Evolutionary conservation across 1,140 invertebrate genomes (phyloP), one percentile per base, ranked within the genome.

Genomic region (Ceratina calcarata): DNA sequence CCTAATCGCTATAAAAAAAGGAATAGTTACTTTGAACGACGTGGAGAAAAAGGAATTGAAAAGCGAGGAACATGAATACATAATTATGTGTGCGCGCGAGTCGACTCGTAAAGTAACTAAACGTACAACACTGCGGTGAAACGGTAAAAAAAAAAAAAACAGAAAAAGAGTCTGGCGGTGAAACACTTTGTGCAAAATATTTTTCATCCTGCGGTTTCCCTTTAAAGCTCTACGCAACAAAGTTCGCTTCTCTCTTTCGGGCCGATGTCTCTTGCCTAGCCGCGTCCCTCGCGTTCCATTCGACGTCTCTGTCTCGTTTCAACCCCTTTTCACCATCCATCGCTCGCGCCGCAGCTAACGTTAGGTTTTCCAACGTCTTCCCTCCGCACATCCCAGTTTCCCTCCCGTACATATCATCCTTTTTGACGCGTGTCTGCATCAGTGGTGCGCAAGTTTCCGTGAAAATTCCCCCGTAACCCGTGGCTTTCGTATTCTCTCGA

Each of bases 371-470:
- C 77, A 58, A 78, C 81, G 76, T 81, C 76, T 84, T 83, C 80
- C 65, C 78, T 75, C 65, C 79, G 78, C 79, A 18, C 65, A 55
- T 57, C 55, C 13, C 68, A 58, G 53, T 12, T 18, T 20, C 18
- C 27, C 37, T 45, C 77, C 65, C 27, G n/a, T 12, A 55, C 37
- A 53, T 68, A 75, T 75, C 61, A 49, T 69, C 73, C 78, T 70
- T 86, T 85, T 80, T 65, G 74, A 82, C 85, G 72, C 27, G 72
- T 78, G 58, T 85, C 71, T 82, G 71, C 75, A 68, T 78, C 81
- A 83, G 69, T 75, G 76, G 80, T 71, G 82, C 82, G 51, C 73
- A 81, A 78, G 64, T 55, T 81, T 66, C 22, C 58, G 16, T 20
- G 49, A 24, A 77, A 81, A 81, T 81, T 77, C 74, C 69, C 66